Evolutionary conservation across 53 echinoderm and acorn worm genomes (phyloP).

Genomic region (Zoroaster sp.): DNA sequence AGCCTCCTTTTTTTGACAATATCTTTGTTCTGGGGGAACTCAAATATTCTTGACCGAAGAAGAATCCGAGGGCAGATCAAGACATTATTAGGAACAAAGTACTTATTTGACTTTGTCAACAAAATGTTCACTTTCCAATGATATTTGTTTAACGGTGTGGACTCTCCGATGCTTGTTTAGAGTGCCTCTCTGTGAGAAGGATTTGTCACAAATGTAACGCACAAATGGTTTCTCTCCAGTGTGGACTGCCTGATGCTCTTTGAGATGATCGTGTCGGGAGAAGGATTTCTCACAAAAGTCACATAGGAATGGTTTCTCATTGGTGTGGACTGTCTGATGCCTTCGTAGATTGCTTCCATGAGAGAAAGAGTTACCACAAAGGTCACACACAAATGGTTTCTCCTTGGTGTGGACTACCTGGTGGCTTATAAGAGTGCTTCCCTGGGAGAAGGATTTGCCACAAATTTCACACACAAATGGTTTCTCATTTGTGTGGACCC

Average conservation of each 20-base stretch:
- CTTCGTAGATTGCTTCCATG: background rate
- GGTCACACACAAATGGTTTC: background rate
- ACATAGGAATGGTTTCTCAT: background rate
- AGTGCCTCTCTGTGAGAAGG: background rate
- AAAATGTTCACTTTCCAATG: background rate
- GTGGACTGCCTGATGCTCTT: background rate
- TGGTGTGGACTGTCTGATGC: background rate
- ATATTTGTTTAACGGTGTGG: no score
- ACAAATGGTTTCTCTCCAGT: background rate
- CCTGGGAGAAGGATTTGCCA: background rate
- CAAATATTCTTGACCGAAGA: no score
- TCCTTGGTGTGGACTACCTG: background rate
- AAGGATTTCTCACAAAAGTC: background rate
- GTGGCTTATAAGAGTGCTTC: background rate
- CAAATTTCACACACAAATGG: background rate
- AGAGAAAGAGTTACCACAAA: background rate
- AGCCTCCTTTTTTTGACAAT: background rate
- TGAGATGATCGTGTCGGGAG: background rate
- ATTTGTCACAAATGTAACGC: background rate
- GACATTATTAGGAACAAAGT: no score
- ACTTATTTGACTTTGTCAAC: no score
- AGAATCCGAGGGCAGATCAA: no score
- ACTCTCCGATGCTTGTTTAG: background rate
- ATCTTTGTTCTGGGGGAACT: no score
- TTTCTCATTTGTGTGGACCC: background rate